Percentiles rank a stretch among this genome's conserved stretches.
These are phyloP conservation scores for Grantiella picta DNA, from an alignment of 2,113 vertebrate species.

Conservation along the genomic window DNA sequence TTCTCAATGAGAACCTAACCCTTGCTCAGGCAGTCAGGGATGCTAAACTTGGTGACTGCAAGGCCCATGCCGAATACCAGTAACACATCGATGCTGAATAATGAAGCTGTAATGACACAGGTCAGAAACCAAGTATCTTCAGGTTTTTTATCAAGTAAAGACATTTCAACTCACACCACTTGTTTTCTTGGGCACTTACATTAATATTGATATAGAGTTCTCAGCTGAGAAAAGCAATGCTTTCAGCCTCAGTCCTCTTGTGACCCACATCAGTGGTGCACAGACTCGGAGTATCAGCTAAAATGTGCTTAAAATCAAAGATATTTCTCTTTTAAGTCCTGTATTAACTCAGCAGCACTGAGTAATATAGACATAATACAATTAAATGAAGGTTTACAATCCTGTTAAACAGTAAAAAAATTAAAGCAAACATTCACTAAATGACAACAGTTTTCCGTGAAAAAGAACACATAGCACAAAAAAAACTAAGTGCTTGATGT, in stretches of 20 bases:
- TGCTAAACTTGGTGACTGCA: neutral
- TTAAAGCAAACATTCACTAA: neutral
- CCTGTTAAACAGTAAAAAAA: neutral
- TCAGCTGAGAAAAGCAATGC: neutral
- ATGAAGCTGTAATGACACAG: neutral
- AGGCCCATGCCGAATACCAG: neutral
- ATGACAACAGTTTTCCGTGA: neutral
- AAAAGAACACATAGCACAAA: conserved; percentile 26
- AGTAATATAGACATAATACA: neutral
- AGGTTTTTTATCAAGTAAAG: neutral
- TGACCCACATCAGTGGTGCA: neutral
- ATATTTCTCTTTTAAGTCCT: neutral
- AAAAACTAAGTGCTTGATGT: conserved; percentile 26
- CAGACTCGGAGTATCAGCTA: neutral
- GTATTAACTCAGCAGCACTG: neutral
- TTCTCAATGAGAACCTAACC: neutral
- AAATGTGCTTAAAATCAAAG: neutral
- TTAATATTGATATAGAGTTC: neutral
- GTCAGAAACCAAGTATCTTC: neutral
- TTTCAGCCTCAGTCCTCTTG: neutral
- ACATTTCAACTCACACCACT: neutral
- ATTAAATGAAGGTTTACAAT: neutral
- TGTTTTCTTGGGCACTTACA: neutral
- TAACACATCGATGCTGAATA: neutral
- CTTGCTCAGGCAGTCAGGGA: neutral